These are phyloP conservation scores for Erithacus rubecula DNA, from an alignment of 2,797 vertebrate genomes.

Conservation along the genomic window DNA sequence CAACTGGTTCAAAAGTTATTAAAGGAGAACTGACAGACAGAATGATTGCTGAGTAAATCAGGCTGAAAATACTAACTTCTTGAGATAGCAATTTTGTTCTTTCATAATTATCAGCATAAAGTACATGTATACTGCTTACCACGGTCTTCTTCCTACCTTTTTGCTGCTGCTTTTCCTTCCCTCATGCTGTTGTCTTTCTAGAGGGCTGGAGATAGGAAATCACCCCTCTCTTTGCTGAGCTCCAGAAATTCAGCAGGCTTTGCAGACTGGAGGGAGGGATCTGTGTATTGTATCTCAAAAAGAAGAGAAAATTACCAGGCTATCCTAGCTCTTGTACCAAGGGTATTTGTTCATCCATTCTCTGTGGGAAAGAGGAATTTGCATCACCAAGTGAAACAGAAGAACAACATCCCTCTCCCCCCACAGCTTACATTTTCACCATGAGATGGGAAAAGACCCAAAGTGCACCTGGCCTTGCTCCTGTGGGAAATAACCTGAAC, in stretches of 20 bases:
- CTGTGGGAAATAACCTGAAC: background rate
- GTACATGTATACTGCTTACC: background rate
- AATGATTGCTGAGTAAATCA: constrained; percentile 22
- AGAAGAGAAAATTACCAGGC: background rate
- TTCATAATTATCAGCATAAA: constrained; percentile 1
- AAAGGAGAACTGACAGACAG: constrained; percentile 7
- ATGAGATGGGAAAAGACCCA: background rate
- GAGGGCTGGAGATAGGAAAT: background rate
- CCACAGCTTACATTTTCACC: background rate
- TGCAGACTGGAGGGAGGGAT: background rate
- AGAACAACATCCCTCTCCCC: background rate
- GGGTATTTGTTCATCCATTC: background rate
- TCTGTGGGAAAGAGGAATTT: background rate
- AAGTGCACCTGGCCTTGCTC: background rate
- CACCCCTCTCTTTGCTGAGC: background rate
- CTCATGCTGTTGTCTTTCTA: background rate
- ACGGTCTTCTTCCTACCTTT: background rate
- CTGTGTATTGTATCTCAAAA: background rate
- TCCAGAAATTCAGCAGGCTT: background rate
- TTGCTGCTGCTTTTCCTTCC: background rate
- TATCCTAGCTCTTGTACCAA: background rate
- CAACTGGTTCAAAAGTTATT: constrained; percentile 15
- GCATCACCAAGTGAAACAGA: background rate
- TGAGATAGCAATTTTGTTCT: background rate
- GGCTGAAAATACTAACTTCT: constrained; percentile 21